These are phyloP conservation scores for Origma solitaria DNA, from an alignment of 2,113 vertebrate species.

Conservation along the genomic window DNA sequence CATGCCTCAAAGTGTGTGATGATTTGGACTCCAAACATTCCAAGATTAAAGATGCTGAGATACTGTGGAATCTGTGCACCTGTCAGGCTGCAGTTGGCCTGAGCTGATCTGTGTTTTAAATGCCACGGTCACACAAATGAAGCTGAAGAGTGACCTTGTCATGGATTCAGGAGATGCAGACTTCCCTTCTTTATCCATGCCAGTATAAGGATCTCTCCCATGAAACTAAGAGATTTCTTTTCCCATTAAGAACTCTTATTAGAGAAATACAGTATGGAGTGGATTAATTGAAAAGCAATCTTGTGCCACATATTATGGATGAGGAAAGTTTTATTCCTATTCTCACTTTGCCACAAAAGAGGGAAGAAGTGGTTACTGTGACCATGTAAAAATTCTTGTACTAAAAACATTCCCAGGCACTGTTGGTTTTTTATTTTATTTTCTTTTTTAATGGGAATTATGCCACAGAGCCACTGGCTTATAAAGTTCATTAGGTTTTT, in stretches of 20 bases:
- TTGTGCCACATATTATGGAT: background rate
- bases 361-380: background rate
- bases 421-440: background rate
- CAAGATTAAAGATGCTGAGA: background rate
- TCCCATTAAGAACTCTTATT: background rate
- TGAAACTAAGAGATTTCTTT: background rate
- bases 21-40: background rate
- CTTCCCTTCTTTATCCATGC: background rate
- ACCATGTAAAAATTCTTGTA: background rate
- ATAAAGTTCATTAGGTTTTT: conserved; percentile 32
- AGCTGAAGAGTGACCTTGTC: background rate
- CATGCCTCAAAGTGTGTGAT: rapidly evolving
- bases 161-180: background rate
- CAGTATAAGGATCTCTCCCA: background rate
- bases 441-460: background rate
- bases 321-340: background rate
- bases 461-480: background rate
- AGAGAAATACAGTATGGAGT: background rate
- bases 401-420: background rate
- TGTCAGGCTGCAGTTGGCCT: background rate
- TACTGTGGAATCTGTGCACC: background rate
- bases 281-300: background rate
- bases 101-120: background rate
- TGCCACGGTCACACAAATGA: background rate
- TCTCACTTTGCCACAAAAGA: background rate